A percentile compares a stretch with the other conserved stretches of the same genome.
These are phyloP conservation scores for Rhinophrynus dorsalis DNA, from an alignment of 2,797 vertebrate species.

Conservation along the genomic window DNA sequence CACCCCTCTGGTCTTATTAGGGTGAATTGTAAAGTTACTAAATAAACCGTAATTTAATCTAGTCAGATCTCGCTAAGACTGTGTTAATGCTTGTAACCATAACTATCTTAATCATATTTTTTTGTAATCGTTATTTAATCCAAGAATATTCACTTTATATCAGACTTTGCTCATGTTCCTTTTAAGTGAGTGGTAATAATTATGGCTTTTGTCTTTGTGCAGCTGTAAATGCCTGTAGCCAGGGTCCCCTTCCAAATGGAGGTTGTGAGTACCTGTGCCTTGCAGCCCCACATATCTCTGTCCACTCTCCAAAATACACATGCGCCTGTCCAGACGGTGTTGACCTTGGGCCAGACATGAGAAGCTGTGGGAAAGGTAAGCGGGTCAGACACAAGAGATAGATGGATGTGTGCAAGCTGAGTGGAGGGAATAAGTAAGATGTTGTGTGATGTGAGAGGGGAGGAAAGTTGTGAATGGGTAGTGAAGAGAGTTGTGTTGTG, in stretches of 20 bases:
- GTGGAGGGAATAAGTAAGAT: not conserved
- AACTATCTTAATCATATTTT: too few species aligned
- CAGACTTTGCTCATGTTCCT: too few species aligned
- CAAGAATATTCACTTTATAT: too few species aligned
- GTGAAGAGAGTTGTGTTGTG: not conserved
- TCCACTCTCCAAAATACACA: constrained; percentile 91
- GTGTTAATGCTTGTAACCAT: too few species aligned
- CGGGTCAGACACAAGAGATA: not conserved
- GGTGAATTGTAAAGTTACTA: too few species aligned
- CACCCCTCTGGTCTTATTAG: too few species aligned
- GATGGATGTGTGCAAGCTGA: too few species aligned
- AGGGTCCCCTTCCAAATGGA: constrained; percentile 86
- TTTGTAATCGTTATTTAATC: too few species aligned
- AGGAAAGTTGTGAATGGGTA: not conserved
- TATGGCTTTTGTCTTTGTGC: constrained; percentile 35
- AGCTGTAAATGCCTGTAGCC: constrained; percentile 89
- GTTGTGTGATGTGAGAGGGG: not conserved
- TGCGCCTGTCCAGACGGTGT: constrained; percentile 92
- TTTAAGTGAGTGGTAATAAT: too few species aligned
- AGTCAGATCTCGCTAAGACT: too few species aligned
- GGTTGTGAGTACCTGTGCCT: constrained; percentile 96
- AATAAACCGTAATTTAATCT: too few species aligned
- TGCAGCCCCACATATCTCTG: constrained; percentile 92
- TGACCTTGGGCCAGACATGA: constrained; percentile 93
- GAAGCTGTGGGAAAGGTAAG: constrained; percentile 86